phyloP scores from a whole-genome alignment of 2,888 invertebrate genomes.

The Acholoe squamosa region DNA sequence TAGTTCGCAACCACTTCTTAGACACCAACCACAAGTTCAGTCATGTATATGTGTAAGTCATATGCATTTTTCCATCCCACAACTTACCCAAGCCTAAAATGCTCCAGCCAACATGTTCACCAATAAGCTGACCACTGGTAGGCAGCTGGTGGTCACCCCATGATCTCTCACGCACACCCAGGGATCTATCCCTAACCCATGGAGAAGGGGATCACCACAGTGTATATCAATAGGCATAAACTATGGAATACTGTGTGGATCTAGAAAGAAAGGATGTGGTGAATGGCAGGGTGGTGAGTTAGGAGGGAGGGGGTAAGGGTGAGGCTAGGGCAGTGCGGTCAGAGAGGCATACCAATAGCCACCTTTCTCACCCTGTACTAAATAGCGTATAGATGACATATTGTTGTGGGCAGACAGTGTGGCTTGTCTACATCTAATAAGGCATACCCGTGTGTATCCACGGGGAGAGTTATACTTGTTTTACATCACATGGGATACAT shows the following conservation, averaged over 20 bases:
- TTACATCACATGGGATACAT: background rate
- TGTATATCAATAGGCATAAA: no score
- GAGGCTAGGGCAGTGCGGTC: background rate
- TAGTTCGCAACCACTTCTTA: no score
- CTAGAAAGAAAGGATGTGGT: no score
- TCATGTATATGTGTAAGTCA: no score
- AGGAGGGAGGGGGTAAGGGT: no score
- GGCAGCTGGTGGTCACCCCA: conserved; percentile 19
- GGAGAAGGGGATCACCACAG: background rate
- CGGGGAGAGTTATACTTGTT: background rate
- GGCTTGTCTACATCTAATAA: background rate
- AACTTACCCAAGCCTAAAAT: no score
- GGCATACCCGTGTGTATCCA: background rate
- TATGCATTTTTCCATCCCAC: no score
- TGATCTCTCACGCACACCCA: conserved; percentile 11
- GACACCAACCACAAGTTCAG: no score
- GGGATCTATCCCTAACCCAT: background rate
- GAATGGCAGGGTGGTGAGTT: no score
- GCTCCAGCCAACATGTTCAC: no score
- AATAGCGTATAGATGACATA: conserved; percentile 4
- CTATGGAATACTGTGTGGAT: no score
- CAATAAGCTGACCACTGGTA: background rate
- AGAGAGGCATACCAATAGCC: background rate
- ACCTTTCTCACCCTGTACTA: background rate
- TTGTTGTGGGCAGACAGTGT: background rate